These are phyloP conservation scores for Pelobates cultripes DNA, from an alignment of 2,797 vertebrate genomes.

Conservation along the genomic window DNA sequence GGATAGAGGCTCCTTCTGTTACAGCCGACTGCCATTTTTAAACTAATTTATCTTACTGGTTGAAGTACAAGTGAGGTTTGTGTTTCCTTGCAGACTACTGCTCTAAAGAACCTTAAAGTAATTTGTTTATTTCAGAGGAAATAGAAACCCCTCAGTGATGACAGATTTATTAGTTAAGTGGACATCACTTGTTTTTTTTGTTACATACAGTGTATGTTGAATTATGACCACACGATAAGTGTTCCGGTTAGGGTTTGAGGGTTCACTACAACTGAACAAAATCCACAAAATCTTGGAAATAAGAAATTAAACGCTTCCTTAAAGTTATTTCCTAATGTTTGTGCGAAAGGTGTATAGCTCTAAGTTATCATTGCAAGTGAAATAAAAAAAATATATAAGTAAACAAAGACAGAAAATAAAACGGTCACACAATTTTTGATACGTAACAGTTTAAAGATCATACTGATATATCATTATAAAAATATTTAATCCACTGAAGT, in stretches of 20 bases:
- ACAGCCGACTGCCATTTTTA: constrained; percentile 74
- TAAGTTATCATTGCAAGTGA: too few species aligned
- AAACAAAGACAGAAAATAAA: too few species aligned
- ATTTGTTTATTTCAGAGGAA: constrained; percentile 84
- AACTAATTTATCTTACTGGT: constrained; percentile 72
- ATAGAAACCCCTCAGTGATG: constrained; percentile 78
- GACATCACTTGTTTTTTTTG: constrained; percentile 66
- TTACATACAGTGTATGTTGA: constrained; percentile 63
- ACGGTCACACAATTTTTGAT: too few species aligned
- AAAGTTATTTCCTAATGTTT: constrained; percentile 27
- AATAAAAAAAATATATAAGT: too few species aligned
- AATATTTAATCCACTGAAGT: too few species aligned
- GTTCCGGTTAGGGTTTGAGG: constrained; percentile 61
- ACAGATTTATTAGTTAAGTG: constrained; percentile 83
- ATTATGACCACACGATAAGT: constrained; percentile 65
- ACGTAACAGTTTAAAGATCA: too few species aligned
- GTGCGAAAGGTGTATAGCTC: too few species aligned
- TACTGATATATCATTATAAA: too few species aligned
- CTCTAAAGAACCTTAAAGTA: constrained; percentile 75
- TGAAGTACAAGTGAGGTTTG: constrained; percentile 75
- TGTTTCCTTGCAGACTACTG: constrained; percentile 73
- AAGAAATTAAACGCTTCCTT: constrained; percentile 47
- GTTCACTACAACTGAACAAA: constrained; percentile 28
- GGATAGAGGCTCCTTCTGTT: constrained; percentile 65
- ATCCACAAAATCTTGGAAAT: constrained; percentile 20